Percentiles rank a stretch among this genome's conserved stretches.
Conservation (phyloP, 2,888 invertebrate genomes). For the Diabrotica balteata region DNA sequence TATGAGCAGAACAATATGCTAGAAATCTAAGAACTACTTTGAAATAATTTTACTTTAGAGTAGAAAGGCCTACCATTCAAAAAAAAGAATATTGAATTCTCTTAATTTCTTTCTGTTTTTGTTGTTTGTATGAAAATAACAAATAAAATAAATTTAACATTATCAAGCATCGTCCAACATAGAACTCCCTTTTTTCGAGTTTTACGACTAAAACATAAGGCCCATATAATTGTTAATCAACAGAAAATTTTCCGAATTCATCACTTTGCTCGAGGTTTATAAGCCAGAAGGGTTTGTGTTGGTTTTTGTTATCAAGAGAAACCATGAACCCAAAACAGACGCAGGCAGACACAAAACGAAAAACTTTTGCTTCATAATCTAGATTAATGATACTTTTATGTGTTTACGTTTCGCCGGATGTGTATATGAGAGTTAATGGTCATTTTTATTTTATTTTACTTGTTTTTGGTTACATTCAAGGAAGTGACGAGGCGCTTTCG, state of each 20-base stretch:
- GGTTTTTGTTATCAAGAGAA: constrained; percentile 8
- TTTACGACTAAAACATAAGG: neutral
- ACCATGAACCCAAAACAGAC: neutral
- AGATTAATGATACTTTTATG: constrained; percentile 11
- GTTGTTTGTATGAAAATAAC: too few species aligned
- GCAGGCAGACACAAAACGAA: neutral
- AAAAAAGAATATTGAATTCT: too few species aligned
- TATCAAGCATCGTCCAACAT: too few species aligned
- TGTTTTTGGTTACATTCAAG: neutral
- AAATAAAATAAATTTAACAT: too few species aligned
- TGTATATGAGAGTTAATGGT: constrained; percentile 5
- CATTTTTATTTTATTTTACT: constrained; percentile 7
- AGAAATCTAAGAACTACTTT: too few species aligned
- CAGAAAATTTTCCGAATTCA: constrained; percentile 3
- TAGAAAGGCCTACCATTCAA: too few species aligned
- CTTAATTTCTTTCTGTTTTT: too few species aligned
- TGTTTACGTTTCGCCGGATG: neutral
- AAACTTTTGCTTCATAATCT: constrained; percentile 9
- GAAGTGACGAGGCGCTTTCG: neutral
- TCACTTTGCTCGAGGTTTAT: constrained; percentile 1
- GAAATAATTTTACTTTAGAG: too few species aligned
- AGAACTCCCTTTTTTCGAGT: too few species aligned
- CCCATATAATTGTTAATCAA: constrained; percentile 1
- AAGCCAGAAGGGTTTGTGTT: constrained; percentile 3
- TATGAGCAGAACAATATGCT: too few species aligned